Percentiles rank a stretch among this genome's conserved stretches.
Evolutionary conservation across 2,888 invertebrate genomes (phyloP).

Genomic region (Meta bourneti): DNA sequence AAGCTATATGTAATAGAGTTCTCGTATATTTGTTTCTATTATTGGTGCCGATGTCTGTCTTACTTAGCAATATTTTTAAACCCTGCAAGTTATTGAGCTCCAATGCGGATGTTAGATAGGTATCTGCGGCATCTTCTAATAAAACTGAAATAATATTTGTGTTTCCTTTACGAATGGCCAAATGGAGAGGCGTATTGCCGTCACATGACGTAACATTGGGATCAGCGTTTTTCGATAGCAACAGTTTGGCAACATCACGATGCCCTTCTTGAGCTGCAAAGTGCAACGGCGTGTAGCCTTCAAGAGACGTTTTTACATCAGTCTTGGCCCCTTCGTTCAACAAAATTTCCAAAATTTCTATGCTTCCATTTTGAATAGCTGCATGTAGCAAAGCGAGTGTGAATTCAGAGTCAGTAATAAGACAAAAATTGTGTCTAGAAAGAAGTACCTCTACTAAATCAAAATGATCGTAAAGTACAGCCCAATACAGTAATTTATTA

Average conservation of each 20-base stretch:
- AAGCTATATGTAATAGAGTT: slow-evolving; percentile 4
- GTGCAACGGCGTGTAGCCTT: background rate
- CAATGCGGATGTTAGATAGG: background rate
- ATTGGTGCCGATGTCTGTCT: background rate
- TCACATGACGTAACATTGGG: background rate
- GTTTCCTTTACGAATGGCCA: background rate
- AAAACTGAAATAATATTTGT: background rate
- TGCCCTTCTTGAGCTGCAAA: background rate
- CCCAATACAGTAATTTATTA: background rate
- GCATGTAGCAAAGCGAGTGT: background rate
- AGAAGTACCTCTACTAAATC: background rate
- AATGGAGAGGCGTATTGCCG: slow-evolving; percentile 9
- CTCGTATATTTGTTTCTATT: background rate
- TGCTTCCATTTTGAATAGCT: background rate
- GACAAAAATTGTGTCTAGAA: background rate
- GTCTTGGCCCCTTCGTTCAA: background rate
- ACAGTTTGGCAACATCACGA: background rate
- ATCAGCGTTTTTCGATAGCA: background rate
- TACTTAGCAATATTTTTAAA: background rate
- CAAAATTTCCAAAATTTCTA: background rate
- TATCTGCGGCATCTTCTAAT: background rate
- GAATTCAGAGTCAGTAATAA: background rate
- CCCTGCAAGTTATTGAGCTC: background rate
- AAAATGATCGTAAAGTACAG: background rate
- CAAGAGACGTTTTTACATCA: background rate